Evolutionary conservation across 1,140 invertebrate genomes (phyloP).

Genomic region (Sycobia sp.): DNA sequence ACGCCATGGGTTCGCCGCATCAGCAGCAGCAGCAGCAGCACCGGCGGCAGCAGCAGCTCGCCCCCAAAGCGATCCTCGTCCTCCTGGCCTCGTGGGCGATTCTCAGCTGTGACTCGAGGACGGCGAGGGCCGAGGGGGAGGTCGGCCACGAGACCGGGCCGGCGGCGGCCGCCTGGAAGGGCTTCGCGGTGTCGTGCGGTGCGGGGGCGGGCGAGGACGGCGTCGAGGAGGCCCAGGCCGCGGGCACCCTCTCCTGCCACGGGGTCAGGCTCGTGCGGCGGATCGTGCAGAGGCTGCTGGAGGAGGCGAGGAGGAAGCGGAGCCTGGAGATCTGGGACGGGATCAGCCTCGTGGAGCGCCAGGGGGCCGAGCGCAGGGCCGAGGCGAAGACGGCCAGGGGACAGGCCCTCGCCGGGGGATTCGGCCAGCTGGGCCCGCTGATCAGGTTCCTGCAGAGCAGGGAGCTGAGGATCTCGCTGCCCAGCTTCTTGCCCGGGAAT

Average conservation of each 20-base stretch:
- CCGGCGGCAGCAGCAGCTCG: no score
- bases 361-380: no score
- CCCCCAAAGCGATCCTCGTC: not conserved
- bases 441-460: slow-evolving; percentile 71
- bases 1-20: slow-evolving; percentile 26
- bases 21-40: no score
- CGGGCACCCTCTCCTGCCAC: slow-evolving; percentile 61
- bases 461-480: slow-evolving; percentile 72
- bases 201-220: slow-evolving; percentile 6
- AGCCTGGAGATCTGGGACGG: slow-evolving; percentile 67
- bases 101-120: slow-evolving; percentile 2
- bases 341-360: slow-evolving; percentile 64
- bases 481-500: slow-evolving; percentile 62
- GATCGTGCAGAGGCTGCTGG: slow-evolving; percentile 58
- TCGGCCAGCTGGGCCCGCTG: slow-evolving; percentile 63
- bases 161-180: slow-evolving; percentile 46
- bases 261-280: slow-evolving; percentile 59
- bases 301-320: slow-evolving; percentile 47
- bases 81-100: not conserved
- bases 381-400: slow-evolving; percentile 44
- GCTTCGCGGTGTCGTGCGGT: slow-evolving; percentile 46
- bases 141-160: slow-evolving; percentile 14
- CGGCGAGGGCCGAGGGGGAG: slow-evolving; percentile 12
- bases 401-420: slow-evolving; percentile 60
- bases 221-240: slow-evolving; percentile 52